phyloP scores from a whole-genome alignment of 2,113 vertebrate species.

The Ceratotherium simum region DNA sequence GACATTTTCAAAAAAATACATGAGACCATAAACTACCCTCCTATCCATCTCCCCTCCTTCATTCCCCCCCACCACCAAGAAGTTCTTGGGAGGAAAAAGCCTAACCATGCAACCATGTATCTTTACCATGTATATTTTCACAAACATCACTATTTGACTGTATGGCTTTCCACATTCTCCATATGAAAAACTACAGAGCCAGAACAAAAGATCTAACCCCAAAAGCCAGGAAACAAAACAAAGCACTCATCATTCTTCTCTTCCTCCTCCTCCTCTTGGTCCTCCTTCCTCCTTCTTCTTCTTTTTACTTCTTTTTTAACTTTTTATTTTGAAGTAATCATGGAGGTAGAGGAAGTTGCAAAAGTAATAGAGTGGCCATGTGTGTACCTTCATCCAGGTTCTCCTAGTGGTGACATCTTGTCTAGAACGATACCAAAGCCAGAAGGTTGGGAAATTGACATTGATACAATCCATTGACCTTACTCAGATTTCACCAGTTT shows the following conservation, averaged over 20 bases:
- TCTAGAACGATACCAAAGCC: neutral
- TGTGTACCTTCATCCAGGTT: neutral
- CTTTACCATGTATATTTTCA: neutral
- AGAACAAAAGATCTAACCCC: neutral
- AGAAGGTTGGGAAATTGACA: neutral
- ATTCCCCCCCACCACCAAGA: too few species aligned
- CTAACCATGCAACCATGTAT: too few species aligned
- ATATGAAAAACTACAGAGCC: neutral
- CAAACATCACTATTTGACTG: neutral
- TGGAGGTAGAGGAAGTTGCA: neutral
- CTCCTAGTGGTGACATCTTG: neutral
- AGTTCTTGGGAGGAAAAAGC: neutral
- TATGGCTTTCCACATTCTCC: too few species aligned
- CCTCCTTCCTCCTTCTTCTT: too few species aligned
- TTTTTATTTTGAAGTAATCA: neutral
- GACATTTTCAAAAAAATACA: neutral
- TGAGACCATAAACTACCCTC: neutral
- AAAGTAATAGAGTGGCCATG: neutral
- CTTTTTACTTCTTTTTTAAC: neutral
- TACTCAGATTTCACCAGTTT: neutral
- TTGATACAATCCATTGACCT: neutral
- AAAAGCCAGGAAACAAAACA: neutral
- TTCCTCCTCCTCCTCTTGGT: too few species aligned
- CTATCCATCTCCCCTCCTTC: rapidly evolving
- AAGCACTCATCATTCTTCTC: neutral